These are phyloP conservation scores for Acheta domesticus DNA, from an alignment of 2,888 invertebrate species.

Conservation along the genomic window DNA sequence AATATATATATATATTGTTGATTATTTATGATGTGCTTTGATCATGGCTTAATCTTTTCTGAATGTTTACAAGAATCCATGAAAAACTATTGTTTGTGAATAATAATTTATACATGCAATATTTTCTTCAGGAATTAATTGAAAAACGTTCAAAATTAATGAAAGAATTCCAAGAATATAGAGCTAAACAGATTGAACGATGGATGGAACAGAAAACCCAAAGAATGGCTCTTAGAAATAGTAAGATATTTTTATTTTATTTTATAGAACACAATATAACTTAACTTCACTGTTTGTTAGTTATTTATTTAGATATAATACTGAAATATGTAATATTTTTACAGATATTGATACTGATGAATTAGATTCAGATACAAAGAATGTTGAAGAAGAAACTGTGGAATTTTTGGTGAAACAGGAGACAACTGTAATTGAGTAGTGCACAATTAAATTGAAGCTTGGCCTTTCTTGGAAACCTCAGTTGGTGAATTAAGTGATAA, in stretches of 20 bases:
- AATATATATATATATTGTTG: no score
- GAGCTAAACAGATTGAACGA: slow-evolving; percentile 68
- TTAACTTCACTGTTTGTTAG: no score
- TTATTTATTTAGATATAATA: no score
- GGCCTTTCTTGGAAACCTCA: slow-evolving; percentile 35
- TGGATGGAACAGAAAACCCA: slow-evolving; percentile 75
- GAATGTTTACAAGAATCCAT: no score
- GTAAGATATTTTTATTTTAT: slow-evolving; percentile 57
- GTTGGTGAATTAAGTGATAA: neutral
- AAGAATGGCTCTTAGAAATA: slow-evolving; percentile 79
- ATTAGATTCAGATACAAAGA: slow-evolving; percentile 76
- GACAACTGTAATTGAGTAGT: slow-evolving; percentile 71
- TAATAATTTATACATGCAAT: neutral
- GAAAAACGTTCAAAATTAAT: slow-evolving; percentile 86
- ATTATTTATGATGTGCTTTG: no score
- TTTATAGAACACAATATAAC: slow-evolving; percentile 69
- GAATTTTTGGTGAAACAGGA: slow-evolving; percentile 99
- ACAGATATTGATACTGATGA: slow-evolving; percentile 92
- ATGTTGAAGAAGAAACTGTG: slow-evolving; percentile 90
- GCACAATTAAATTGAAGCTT: neutral
- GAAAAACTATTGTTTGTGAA: no score
- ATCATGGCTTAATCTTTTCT: no score
- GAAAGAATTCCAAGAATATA: slow-evolving; percentile 80
- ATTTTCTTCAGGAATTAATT: slow-evolving; percentile 65
- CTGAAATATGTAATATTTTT: slow-evolving; percentile 39